Base-by-base conservation (phyloP, 2,797 vertebrate species). In the Acanthurus leucopareius region DNA sequence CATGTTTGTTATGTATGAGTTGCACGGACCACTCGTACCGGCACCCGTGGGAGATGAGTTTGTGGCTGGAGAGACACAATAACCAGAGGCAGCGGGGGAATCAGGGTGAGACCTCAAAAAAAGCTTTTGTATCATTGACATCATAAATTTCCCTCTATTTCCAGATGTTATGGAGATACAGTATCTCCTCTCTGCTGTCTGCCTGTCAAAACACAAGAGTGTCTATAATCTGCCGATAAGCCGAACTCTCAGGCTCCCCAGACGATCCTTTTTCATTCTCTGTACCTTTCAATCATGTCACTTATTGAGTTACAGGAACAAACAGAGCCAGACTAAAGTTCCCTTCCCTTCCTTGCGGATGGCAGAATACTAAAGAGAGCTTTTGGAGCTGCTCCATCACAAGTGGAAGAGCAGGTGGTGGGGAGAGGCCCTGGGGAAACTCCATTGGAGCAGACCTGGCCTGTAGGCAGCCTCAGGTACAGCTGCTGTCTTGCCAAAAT, bases 351-450 rank as follows among this genome's bases (percentile, higher is more conserved):
- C 60, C 68, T 82, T 73, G 71, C 58, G 67, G 75, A 83, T 79
- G 71, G 69, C 48, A 65, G 80, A 80, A 84, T 82, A 83, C 77
- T 85, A 73, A 83, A 84, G 42, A 85, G 78, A 54, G 71, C n/a
- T 84, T 77, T 76, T 92, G 86, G 91, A 84, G 53, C 47, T 14
- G 64, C 61, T 90, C 87, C 90, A 91, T 73, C 88, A 91, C 89
- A 92, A 81, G 89, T 88, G 91, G 85, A 67, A 69, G 87, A 92
- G 80, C 89, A 92, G 91, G 81, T 92, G 92, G 86, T 65, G 69
- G 64, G 76, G 73, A 77, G 82, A 75, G 47, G 73, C 83, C 79
- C 77, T 38, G 70, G 81, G 88, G 91, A 84, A 63, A 49, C 82
- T 88, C 81, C 81, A 69, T 79, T 75, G 79, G 79, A 86, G 87